Evolutionary conservation across 2,888 invertebrate species (phyloP), one percentile per base, ranked within the genome.

Genomic region (Deilephila porcellus): DNA sequence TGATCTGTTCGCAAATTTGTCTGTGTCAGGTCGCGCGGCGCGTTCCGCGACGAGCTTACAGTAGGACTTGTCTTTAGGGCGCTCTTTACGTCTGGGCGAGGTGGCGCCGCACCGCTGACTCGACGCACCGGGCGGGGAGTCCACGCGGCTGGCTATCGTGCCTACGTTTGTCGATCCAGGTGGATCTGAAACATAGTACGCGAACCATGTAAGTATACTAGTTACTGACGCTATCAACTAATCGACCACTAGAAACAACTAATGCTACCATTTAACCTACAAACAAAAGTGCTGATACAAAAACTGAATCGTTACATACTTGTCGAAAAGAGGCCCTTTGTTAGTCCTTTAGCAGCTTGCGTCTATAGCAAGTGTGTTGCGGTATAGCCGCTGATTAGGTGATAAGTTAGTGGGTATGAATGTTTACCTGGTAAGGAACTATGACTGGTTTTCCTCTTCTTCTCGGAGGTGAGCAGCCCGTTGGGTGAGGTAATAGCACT

Each of bases 81-180:
- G 87, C 70, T 92, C 91, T 81, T 87, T 86, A 75, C 92, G 88
- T 20, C 92, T 87, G 79, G 93, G 91, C 53, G 93, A 91, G 32
- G 80, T 76, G 71, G 85, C 86, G 71, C 86, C 89, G 73, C 79
- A 85, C 82, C 76, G 85, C 83, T 76, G 95, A 89, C 72, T 93
- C 90, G 62, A 81, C 79, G 85, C 83, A 75, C 85, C 83, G 76
- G 95, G 89, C 72, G 94, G 90, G 60, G 94, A 91, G 74, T 85
- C 88, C 74, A 79, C 84, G 74, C 89, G 88, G 72, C 78, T 79
- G 76, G 91, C 91, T 80, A 96, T 94, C 56, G 96, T 97, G 76
- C 97, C 97, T 78, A 96, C 95, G 89, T 97, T 96, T 71, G 96
- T 96, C n/a, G 97, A 97, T 59, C 97, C 97, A 77, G 96, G 94